Percentiles rank a stretch among this genome's conserved stretches.
Conservation (phyloP, 2,113 vertebrate genomes). For the Hyperopisus bebe region DNA sequence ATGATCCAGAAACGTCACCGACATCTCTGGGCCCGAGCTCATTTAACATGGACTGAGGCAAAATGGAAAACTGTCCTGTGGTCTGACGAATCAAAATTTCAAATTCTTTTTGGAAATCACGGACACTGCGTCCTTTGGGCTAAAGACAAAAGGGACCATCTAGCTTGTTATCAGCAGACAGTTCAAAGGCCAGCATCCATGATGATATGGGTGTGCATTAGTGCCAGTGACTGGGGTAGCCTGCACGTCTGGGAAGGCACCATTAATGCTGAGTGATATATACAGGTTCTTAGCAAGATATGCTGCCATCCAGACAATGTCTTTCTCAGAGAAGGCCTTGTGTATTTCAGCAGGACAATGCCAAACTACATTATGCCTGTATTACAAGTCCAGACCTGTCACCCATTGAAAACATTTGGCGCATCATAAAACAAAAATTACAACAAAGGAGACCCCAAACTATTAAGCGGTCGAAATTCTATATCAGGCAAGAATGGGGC, state of each 20-base stretch:
- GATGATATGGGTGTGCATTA: not conserved
- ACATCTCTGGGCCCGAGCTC: not conserved
- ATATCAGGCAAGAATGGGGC: not conserved
- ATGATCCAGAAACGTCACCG: not conserved
- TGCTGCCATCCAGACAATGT: not conserved
- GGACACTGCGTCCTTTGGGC: not conserved
- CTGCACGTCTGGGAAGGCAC: not conserved
- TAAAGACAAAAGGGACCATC: not conserved
- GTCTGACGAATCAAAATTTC: not conserved
- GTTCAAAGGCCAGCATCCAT: not conserved
- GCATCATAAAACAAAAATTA: not conserved
- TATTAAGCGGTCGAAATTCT: not conserved
- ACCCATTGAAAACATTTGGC: not conserved
- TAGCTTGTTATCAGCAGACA: not conserved
- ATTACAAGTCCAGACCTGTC: not conserved
- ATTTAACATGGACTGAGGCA: not conserved
- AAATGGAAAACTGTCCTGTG: not conserved
- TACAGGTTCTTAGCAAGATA: not conserved
- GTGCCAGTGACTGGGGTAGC: not conserved
- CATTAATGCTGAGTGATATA: not conserved
- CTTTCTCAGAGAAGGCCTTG: not conserved
- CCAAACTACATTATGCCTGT: not conserved
- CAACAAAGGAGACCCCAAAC: not conserved
- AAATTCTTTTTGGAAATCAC: not conserved
- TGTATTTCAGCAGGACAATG: not conserved